Conservation (phyloP, 2,797 vertebrate species). For the Megalops cyprinoides region DNA sequence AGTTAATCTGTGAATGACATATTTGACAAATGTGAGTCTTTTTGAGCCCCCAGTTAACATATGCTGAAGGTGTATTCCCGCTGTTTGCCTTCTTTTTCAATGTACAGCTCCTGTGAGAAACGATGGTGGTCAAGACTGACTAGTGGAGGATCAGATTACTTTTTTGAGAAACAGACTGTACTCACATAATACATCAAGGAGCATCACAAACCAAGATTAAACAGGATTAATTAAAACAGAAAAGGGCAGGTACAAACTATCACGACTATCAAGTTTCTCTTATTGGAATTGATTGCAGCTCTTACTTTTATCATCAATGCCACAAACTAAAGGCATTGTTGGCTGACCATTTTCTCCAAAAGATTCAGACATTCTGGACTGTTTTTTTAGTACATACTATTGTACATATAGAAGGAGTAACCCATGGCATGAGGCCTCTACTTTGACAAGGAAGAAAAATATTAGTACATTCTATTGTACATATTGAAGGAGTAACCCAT, state of each 20-base stretch:
- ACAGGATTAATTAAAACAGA: too few relatives aligned
- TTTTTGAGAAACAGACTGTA: too few relatives aligned
- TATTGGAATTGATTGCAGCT: too few relatives aligned
- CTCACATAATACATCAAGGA: too few relatives aligned
- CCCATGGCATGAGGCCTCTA: neutral
- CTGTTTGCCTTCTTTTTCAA: neutral
- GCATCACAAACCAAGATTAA: neutral
- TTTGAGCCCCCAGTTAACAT: neutral
- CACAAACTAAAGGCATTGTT: neutral
- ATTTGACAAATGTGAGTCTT: neutral
- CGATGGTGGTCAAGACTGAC: neutral
- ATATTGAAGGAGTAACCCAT: neutral
- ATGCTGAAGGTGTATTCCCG: neutral
- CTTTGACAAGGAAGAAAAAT: neutral
- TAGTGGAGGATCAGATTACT: too few relatives aligned
- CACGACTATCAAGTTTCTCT: too few relatives aligned
- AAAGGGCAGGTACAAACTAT: neutral
- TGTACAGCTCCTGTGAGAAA: neutral
- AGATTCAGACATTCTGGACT: neutral
- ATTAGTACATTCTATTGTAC: too few relatives aligned
- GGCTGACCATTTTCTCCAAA: neutral
- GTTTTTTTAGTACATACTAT: neutral
- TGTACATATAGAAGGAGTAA: neutral
- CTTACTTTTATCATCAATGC: too few relatives aligned
- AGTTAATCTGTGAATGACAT: too few relatives aligned